A percentile compares a stretch with the other conserved stretches of the same genome.
phyloP scores from a whole-genome alignment of 2,888 invertebrate genomes.

The Euplexia lucipara region DNA sequence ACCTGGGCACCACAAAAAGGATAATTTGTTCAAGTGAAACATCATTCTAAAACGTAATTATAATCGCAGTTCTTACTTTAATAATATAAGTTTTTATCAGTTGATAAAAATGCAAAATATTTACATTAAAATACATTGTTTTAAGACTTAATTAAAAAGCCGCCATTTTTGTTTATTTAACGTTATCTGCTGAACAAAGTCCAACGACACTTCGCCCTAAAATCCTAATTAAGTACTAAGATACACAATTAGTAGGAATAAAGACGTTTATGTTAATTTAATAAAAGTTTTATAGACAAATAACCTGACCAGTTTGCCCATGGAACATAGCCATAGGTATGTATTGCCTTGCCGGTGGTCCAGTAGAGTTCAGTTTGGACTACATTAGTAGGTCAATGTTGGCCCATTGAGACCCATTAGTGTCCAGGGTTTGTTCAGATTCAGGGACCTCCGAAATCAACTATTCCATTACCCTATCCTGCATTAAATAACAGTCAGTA shows the following conservation, averaged over 20 bases:
- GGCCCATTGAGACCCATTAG: not conserved
- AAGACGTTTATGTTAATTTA: not conserved
- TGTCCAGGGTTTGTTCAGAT: not conserved
- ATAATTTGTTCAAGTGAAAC: not conserved
- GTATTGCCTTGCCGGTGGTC: not conserved
- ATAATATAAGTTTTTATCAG: not conserved
- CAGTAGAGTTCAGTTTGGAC: not conserved
- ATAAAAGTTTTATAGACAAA: not conserved
- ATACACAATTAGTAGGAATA: constrained; percentile 15
- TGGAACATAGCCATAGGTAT: not conserved
- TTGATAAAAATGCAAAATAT: not conserved
- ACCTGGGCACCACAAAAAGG: too few species aligned
- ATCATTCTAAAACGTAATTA: too few species aligned
- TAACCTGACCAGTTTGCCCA: not conserved
- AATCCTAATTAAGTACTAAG: constrained; percentile 21
- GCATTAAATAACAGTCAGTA: not conserved
- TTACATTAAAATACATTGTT: constrained; percentile 10
- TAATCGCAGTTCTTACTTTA: not conserved
- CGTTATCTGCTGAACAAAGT: constrained; percentile 11
- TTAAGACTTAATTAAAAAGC: constrained; percentile 17
- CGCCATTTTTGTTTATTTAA: constrained; percentile 22
- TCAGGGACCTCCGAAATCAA: not conserved
- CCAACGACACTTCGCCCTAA: constrained; percentile 13
- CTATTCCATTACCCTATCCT: not conserved
- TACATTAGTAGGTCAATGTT: not conserved